These are phyloP conservation scores for Ostrea denselamellosa DNA, from an alignment of 1,140 invertebrate species.

Conservation along the genomic window DNA sequence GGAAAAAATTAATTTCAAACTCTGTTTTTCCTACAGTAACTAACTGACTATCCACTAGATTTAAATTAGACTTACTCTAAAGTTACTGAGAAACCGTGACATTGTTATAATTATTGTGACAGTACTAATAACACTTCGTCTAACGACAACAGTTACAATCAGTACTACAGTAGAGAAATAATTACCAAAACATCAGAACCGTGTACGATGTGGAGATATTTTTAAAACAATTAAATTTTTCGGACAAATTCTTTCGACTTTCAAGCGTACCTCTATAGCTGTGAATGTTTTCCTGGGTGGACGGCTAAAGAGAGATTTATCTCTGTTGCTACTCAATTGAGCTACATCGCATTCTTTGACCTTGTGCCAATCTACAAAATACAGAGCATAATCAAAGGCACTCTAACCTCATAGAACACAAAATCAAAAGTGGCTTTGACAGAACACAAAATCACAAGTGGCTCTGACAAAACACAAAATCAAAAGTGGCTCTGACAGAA, in stretches of 20 bases:
- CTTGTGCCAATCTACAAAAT: neutral
- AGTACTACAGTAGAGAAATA: neutral
- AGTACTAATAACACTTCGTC: neutral
- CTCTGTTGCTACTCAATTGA: neutral
- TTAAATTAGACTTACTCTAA: too few species aligned
- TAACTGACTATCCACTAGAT: too few species aligned
- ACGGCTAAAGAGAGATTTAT: neutral
- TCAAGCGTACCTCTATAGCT: neutral
- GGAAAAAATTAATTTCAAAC: too few species aligned
- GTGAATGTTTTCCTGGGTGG: conserved; percentile 3
- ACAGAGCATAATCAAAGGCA: neutral
- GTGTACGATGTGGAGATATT: too few species aligned
- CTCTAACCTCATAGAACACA: neutral
- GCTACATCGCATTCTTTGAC: neutral
- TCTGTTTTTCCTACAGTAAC: too few species aligned
- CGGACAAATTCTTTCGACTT: neutral
- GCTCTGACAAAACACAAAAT: too few species aligned
- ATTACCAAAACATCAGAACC: neutral
- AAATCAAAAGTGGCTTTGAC: too few species aligned
- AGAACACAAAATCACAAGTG: too few species aligned
- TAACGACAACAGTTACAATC: neutral
- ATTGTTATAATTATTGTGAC: neutral
- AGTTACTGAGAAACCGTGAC: too few species aligned
- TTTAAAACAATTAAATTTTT: neutral
- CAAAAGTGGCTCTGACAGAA: too few species aligned